Conservation (phyloP, 2,113 vertebrate species). For the Bubo blakistoni region DNA sequence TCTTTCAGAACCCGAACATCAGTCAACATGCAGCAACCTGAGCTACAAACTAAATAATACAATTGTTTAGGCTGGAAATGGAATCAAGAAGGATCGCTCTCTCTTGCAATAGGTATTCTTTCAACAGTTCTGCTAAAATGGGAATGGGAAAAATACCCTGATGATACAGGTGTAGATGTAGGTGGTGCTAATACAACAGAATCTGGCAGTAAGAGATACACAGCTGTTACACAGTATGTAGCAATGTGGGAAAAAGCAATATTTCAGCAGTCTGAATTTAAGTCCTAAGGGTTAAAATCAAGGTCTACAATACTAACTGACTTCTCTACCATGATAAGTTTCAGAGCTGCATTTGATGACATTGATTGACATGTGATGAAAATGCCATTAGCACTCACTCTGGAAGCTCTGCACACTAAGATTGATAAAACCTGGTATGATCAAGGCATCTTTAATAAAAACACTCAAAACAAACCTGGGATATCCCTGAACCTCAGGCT, state of each 20-base stretch:
- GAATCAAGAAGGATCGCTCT: neutral
- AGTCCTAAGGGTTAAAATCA: neutral
- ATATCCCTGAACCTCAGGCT: neutral
- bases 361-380: neutral
- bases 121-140: neutral
- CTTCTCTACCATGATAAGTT: neutral
- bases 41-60: neutral
- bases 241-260: neutral
- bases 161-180: neutral
- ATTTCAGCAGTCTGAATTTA: neutral
- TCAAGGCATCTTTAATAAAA: neutral
- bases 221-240: neutral
- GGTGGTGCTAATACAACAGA: neutral
- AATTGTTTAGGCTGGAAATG: neutral
- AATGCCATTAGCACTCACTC: neutral
- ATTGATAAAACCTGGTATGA: neutral
- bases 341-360: neutral
- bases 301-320: neutral
- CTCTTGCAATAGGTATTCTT: conserved; percentile 6
- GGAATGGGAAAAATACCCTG: neutral
- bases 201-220: neutral
- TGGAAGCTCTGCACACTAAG: neutral
- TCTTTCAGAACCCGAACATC: neutral
- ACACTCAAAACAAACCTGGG: neutral
- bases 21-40: neutral